These are phyloP conservation scores for Chrysolina oricalcia DNA, from an alignment of 2,888 invertebrate genomes.

Conservation along the genomic window DNA sequence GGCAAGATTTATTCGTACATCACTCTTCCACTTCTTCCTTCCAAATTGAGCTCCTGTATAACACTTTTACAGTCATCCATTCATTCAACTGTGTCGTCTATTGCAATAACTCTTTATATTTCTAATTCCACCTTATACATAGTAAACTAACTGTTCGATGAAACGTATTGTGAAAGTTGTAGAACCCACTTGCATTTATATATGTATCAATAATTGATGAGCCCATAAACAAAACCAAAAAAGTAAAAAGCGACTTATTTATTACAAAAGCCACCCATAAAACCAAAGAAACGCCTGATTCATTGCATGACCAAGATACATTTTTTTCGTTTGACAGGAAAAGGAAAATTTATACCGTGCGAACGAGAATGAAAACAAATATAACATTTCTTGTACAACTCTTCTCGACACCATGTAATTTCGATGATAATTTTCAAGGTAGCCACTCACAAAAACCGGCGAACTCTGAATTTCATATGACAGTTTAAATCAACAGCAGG, in stretches of 20 bases:
- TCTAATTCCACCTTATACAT: neutral
- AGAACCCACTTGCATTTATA: slow-evolving; percentile 39
- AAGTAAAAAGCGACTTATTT: slow-evolving; percentile 61
- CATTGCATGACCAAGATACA: slow-evolving; percentile 56
- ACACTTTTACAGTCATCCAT: neutral
- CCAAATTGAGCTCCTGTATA: no score
- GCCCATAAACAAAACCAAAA: slow-evolving; percentile 59
- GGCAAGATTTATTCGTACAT: no score
- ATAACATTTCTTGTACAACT: slow-evolving; percentile 66
- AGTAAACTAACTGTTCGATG: neutral
- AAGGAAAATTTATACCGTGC: slow-evolving; percentile 68
- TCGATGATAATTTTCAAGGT: slow-evolving; percentile 63
- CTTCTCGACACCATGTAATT: slow-evolving; percentile 65
- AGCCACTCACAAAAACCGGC: slow-evolving; percentile 58
- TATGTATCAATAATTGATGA: slow-evolving; percentile 62
- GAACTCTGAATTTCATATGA: slow-evolving; percentile 62
- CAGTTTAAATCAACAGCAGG: slow-evolving; percentile 54
- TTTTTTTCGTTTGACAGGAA: slow-evolving; percentile 61
- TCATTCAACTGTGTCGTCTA: no score
- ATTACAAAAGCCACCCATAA: slow-evolving; percentile 61
- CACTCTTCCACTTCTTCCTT: no score
- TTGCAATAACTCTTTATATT: neutral
- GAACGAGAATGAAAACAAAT: slow-evolving; percentile 68
- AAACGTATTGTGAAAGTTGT: slow-evolving; percentile 15
- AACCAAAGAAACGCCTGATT: slow-evolving; percentile 59